These are phyloP conservation scores for Xenopus petersii DNA, from an alignment of 2,797 vertebrate genomes.

Conservation along the genomic window DNA sequence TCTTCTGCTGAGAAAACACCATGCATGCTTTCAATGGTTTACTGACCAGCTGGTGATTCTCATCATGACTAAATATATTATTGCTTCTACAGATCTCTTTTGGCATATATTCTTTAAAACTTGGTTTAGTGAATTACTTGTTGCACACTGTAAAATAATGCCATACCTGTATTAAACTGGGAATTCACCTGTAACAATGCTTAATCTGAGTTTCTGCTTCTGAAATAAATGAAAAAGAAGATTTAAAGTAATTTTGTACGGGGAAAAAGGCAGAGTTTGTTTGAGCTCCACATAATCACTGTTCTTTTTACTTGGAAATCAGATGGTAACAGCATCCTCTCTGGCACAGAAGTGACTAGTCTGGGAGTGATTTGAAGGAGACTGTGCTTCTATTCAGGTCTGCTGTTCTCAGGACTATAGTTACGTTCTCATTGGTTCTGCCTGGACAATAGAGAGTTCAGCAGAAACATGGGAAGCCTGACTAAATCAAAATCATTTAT, in stretches of 20 bases:
- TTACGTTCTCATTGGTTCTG: background rate
- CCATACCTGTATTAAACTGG: constrained; percentile 7
- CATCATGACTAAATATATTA: too few species aligned
- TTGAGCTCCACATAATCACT: background rate
- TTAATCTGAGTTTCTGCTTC: background rate
- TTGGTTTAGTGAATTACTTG: too few species aligned
- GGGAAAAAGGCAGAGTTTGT: background rate
- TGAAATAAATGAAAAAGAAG: constrained; percentile 3
- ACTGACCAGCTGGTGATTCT: too few species aligned
- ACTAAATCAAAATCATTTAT: background rate
- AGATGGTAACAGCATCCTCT: background rate
- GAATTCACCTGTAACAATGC: background rate
- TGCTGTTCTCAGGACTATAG: background rate
- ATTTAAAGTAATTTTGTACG: background rate
- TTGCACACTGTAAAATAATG: too few species aligned
- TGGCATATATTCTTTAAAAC: too few species aligned
- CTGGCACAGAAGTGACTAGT: background rate
- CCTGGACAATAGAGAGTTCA: constrained; percentile 60
- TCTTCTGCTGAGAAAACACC: too few species aligned
- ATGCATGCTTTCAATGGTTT: too few species aligned
- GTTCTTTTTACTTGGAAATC: background rate
- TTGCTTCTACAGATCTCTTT: too few species aligned
- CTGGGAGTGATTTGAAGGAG: background rate
- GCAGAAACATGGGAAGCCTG: constrained; percentile 72
- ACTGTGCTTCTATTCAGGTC: background rate